A percentile compares a stretch with the other conserved stretches of the same genome.
Conservation (phyloP, 2,888 invertebrate genomes). For the Hoplodrina ambigua region DNA sequence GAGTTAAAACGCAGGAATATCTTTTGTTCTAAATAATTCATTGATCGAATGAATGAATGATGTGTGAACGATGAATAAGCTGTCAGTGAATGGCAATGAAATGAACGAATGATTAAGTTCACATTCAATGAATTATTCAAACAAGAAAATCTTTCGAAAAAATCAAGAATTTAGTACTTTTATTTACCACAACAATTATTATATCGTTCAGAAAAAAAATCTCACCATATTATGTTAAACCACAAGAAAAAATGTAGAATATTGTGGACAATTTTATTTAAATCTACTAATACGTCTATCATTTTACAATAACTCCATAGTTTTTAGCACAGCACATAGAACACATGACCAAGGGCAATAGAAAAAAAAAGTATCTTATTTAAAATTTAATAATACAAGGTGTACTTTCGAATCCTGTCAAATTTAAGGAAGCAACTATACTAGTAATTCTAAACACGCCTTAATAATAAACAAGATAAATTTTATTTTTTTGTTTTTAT, state of each 20-base stretch:
- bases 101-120: constrained; percentile 29
- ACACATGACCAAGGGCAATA: constrained; percentile 22
- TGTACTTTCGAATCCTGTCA: no score
- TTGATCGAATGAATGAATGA: constrained; percentile 3
- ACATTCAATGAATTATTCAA: constrained; percentile 20
- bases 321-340: constrained; percentile 47
- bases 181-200: not conserved
- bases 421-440: no score
- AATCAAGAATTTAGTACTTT: not conserved
- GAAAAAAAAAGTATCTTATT: not conserved
- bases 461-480: no score
- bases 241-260: constrained; percentile 1
- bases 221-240: not conserved
- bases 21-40: constrained; percentile 16
- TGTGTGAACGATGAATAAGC: not conserved
- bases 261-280: constrained; percentile 26
- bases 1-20: not conserved
- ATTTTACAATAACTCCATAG: constrained; percentile 26
- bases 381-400: no score
- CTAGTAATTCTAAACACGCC: no score
- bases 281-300: constrained; percentile 30
- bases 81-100: constrained; percentile 17
- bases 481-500: no score
- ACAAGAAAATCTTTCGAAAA: constrained; percentile 1
- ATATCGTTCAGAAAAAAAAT: constrained; percentile 2